A percentile compares a stretch with the other conserved stretches of the same genome.
These are phyloP conservation scores for Eurois occulta DNA, from an alignment of 2,888 invertebrate species.

Conservation along the genomic window DNA sequence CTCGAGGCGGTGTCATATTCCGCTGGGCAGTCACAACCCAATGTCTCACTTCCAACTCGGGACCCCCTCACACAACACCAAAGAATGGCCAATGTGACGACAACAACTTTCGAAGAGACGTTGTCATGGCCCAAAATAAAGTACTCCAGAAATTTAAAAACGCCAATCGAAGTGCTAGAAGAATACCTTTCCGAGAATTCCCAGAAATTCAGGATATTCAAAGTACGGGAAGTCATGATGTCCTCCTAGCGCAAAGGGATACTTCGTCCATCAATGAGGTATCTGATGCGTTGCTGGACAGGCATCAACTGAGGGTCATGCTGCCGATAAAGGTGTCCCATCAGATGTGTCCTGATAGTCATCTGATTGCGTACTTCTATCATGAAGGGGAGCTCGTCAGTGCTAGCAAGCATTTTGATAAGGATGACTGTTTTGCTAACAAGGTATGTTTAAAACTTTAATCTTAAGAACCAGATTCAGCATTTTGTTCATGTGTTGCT, in stretches of 20 bases:
- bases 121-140: conserved; percentile 35
- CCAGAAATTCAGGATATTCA: not conserved
- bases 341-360: conserved; percentile 89
- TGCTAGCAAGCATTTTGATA: conserved; percentile 88
- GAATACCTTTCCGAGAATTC: not conserved
- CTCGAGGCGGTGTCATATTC: conserved; percentile 85
- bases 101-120: conserved; percentile 35
- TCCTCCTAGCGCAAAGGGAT: conserved; percentile 46
- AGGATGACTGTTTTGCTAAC: conserved; percentile 90
- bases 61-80: conserved; percentile 74
- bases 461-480: not conserved
- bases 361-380: conserved; percentile 90
- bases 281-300: conserved; percentile 77
- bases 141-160: not conserved
- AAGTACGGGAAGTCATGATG: conserved; percentile 32
- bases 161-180: not conserved
- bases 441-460: conserved; percentile 80
- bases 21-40: conserved; percentile 88
- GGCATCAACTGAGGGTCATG: conserved; percentile 80
- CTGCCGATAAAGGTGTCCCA: conserved; percentile 85
- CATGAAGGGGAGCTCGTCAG: conserved; percentile 90
- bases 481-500: not conserved
- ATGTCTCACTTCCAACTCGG: conserved; percentile 79
- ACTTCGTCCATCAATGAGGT: conserved; percentile 66
- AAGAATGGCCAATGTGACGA: conserved; percentile 76